Conservation (phyloP, 2,113 vertebrate species). For the Pelvicachromis taeniatus region DNA sequence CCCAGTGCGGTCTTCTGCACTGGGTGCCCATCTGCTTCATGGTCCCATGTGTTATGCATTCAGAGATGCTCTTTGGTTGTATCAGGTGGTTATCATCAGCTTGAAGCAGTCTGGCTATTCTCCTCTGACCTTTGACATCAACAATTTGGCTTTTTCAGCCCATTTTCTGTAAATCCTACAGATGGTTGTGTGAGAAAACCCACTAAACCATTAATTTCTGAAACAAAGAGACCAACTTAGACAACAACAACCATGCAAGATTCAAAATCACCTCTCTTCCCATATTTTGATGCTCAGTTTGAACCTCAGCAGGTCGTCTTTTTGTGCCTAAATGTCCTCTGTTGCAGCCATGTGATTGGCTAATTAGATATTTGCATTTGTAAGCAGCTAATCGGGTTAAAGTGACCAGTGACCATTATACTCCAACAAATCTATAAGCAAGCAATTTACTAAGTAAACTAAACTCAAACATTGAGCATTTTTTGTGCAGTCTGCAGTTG, state of each 20-base stretch:
- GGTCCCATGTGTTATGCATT: not conserved
- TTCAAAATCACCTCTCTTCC: not conserved
- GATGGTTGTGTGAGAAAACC: not conserved
- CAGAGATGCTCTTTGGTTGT: not conserved
- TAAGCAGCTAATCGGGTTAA: not conserved
- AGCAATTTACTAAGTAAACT: not conserved
- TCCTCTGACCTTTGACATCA: not conserved
- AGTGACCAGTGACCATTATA: not conserved
- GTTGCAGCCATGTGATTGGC: not conserved
- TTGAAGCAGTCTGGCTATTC: not conserved
- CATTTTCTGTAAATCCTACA: not conserved
- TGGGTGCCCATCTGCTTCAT: not conserved
- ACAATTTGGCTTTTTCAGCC: not conserved
- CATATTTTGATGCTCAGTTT: not conserved
- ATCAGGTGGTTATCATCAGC: not conserved
- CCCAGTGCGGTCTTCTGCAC: too few relatives aligned
- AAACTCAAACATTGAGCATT: not conserved
- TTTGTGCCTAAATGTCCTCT: not conserved
- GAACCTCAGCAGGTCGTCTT: not conserved
- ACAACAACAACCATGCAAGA: not conserved
- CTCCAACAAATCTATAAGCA: not conserved
- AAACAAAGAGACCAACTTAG: not conserved
- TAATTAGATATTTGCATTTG: not conserved
- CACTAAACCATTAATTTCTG: not conserved
- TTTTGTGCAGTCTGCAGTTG: not conserved